Base-by-base conservation (phyloP, 2,797 vertebrate genomes). In the Gymnothorax reevesii region DNA sequence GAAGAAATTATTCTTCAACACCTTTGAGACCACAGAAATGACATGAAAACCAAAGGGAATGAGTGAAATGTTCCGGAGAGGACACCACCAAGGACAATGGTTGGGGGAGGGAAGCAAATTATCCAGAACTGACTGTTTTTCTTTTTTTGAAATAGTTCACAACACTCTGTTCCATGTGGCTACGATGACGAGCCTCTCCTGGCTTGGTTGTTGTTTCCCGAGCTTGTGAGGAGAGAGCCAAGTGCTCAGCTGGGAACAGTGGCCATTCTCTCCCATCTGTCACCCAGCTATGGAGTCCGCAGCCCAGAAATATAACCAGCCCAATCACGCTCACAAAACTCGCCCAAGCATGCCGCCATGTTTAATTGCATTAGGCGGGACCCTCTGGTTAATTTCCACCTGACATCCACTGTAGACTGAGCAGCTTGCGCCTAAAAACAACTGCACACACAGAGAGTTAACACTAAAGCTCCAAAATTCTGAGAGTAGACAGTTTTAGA, bases 311-410 rank as follows among this genome's bases (percentile, higher is more conserved):
- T 83, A 87, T 57, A 73, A 87, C 83, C 83, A 62, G 77, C 79
- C 66, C 75, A 60, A 15, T 86, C 59, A 42, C 49, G 10, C 82
- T 42, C 84, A 83, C 49, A 82, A 82, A 86, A 85, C 33, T 12
- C 77, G 79, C 17, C 54, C 55, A 42, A 82, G 85, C 87, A 83
- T 87, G 62, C 83, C 83, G 83, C 49, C 49, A 25, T 60, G 83
- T 83, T 88, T 83, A 85, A 87, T 83, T 85, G 79, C 82, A 82
- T 88, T 77, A 84, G 85, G 82, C 49, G 33, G 64, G 60, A 57
- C 71, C 82, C 55, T 87, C 82, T 59, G 64, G 71, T 87, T 83
- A 73, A 83, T n/a, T 27, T 59, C 13, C 54, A 13, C 49, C 62
- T 12, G 62, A n/a, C 59, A 64, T 15, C 75, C 25, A 57, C 59